Conservation (phyloP, 2,888 invertebrate genomes). For the Teinopalpus imperialis region DNA sequence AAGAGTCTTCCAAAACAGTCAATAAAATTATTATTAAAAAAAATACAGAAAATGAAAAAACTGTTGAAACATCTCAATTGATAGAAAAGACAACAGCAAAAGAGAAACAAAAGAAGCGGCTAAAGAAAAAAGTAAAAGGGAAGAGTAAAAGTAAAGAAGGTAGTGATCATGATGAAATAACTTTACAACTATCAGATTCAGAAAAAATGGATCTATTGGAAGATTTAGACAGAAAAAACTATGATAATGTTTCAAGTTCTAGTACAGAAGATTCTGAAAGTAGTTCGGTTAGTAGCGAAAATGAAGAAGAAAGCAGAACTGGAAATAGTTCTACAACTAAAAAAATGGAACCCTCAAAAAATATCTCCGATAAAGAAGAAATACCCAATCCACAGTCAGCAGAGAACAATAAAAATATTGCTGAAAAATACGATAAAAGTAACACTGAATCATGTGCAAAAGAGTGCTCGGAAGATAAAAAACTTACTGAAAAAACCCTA, state of each 20-base stretch:
- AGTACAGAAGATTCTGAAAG: constrained; percentile 44
- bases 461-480: no score
- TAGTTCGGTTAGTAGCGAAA: constrained; percentile 37
- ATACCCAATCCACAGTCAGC: constrained; percentile 6
- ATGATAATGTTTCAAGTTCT: constrained; percentile 48
- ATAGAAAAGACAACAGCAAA: constrained; percentile 31
- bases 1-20: constrained; percentile 1
- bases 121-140: constrained; percentile 61
- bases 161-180: constrained; percentile 72
- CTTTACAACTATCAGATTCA: constrained; percentile 68
- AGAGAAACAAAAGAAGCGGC: constrained; percentile 45
- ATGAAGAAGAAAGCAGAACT: constrained; percentile 15
- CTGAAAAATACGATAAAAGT: not conserved
- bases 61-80: not conserved
- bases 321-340: not conserved
- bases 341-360: not conserved
- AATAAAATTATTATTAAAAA: constrained; percentile 12
- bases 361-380: constrained; percentile 20
- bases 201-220: constrained; percentile 76
- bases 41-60: constrained; percentile 39
- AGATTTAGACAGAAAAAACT: constrained; percentile 61
- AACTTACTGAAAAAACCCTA: no score
- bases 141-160: constrained; percentile 53
- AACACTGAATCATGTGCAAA: no score
- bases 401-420: not conserved